Evolutionary conservation across 2,797 vertebrate species (phyloP), one percentile per base, ranked within the genome.

Genomic region (Cyprinella venusta): DNA sequence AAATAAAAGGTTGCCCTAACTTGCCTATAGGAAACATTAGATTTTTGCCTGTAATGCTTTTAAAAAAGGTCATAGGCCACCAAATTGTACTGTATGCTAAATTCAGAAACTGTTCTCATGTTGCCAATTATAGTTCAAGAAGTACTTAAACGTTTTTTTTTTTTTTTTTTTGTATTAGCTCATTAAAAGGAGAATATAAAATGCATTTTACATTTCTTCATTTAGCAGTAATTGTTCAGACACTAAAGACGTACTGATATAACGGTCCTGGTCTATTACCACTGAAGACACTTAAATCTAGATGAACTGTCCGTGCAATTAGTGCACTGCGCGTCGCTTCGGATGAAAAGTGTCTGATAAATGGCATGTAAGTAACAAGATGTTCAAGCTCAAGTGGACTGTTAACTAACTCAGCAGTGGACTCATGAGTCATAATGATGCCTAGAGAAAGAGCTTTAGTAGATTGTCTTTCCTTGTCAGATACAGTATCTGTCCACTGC

Each of bases 381-480:
- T 74, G 61, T 75, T 76, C 33, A 54, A 82, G 80, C 42, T 74
- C 69, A 74, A 81, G 70, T 63, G 68, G 68, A 61, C 68, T 61
- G 79, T 63, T 81, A 74, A 81, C 69, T 50, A 72, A 81, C 69
- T 65, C 80, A 65, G 52, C 48, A 26, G 52, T 68, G 18, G 48
- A 68, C 48, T 80, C 24, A 59, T 70, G 80, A 81, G 10, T 65
- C 80, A 75, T 64, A 26, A 81, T 81, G 70, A 81, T 40, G 59
- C 59, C 70, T 30, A 19, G n/a, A 65, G 69, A 74, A 50, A 80
- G 19, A 74, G 50, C 52, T 67, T 36, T 79, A 45, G 65, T 59
- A 36, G 67, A 70, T 48, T 42, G 21, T 80, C 26, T 59, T 64
- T 61, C 67, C 67, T 19, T 69, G 67, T 81, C 56, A 81, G 69